Base-by-base conservation (phyloP, 2,888 invertebrate species). In the Ametastegia equiseti region DNA sequence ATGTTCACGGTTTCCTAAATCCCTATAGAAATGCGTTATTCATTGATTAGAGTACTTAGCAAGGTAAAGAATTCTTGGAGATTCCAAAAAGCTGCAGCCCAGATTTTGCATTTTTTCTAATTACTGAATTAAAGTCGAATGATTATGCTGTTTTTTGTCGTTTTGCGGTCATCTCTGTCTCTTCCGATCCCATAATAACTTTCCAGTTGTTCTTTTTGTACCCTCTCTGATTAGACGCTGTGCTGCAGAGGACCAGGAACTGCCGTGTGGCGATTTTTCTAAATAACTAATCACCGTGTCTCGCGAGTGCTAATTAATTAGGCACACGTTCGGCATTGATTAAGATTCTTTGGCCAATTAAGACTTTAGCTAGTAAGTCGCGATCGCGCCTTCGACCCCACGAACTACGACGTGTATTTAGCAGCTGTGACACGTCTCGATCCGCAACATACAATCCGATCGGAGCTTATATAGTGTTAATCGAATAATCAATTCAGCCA, bases 251-350 rank as follows among this genome's bases (percentile, higher is more conserved):
- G 27, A 39, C 30, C 79, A 82, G 80, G 83, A 84, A 82, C 84
- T 83, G 67, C 81, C 81, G 6, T 84, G 42, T 39, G 47, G n/a
- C 84, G 67, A 84, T 88, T 85, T 87, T 86, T 85, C 83, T 81
- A 83, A 83, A 85, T 86, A 87, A 88, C 88, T 88, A 90, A 89
- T 88, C 87, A 89, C 88, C 88, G 87, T 87, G 86, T 86, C 84
- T 67, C n/a, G n/a, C n/a, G n/a, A n/a, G 84, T 84, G 84, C 87
- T 89, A 89, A 91, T 91, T 90, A 91, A 90, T 90, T 90, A 90
- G 89, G 88, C 90, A 86, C 86, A 85, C 87, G 89, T 88, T 87
- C 81, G 81, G 78, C 80, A 82, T 81, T 80, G 87, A 83, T 83
- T 86, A 85, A 81, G 86, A 86, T 86, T 85, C 86, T 83, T 79